Conservation (phyloP, 2,113 vertebrate genomes). For the Vulpes ferrilata region DNA sequence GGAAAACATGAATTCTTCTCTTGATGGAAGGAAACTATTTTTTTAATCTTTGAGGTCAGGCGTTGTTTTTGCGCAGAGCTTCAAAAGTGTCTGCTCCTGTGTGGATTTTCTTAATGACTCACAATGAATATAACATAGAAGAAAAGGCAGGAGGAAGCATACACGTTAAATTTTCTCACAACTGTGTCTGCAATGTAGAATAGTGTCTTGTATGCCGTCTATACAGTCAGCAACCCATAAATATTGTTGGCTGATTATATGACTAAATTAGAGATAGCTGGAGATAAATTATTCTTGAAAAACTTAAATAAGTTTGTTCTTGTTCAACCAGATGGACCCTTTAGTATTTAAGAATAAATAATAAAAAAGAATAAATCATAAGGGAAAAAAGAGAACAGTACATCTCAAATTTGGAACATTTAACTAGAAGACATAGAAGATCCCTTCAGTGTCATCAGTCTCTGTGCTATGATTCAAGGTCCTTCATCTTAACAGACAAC, state of each 20-base stretch:
- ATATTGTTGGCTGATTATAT: background rate
- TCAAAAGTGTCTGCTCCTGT: background rate
- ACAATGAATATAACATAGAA: background rate
- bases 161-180: background rate
- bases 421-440: background rate
- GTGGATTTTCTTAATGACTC: background rate
- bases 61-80: background rate
- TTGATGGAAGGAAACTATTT: background rate
- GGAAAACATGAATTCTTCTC: background rate
- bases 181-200: background rate
- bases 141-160: background rate
- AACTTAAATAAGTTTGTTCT: background rate
- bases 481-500: too few species aligned
- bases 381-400: accelerated
- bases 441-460: background rate
- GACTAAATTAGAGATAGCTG: background rate
- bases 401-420: background rate
- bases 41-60: background rate
- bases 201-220: accelerated
- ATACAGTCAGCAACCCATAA: background rate
- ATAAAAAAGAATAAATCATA: background rate
- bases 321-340: background rate
- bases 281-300: background rate
- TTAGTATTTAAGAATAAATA: background rate
- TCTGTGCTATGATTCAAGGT: too few species aligned